Evolutionary conservation across 2,113 vertebrate genomes (phyloP), one percentile per base, ranked within the genome.

Genomic region (Nycticebus coucang): DNA sequence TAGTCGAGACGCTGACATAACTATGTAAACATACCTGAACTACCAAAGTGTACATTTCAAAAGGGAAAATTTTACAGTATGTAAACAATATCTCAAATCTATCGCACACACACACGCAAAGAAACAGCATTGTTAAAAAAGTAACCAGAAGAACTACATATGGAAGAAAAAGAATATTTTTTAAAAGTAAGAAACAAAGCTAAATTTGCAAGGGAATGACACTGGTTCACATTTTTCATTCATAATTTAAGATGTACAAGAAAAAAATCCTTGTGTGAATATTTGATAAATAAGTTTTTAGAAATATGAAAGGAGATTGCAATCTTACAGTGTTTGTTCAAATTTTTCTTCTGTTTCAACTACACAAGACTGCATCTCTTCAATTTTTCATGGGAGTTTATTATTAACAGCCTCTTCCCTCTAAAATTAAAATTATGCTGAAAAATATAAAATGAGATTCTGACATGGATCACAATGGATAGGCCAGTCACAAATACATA

Each of bases 331-430:
- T 93, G 88, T 98, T 97, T 97, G 98, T 98, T 98, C 96, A 97
- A 98, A 97, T 98, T 98, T 98, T 97, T 98, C 98, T 98, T 98
- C 98, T 98, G 98, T 98, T 98, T 95, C 94, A 98, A 98, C 97
- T 98, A 97, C 96, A 97, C 87, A 98, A 98, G 97, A 91, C 97
- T 97, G 89, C 91, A 86, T 98, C 97, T 98, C 98, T 98, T 98
- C 98, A 98, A 98, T 97, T 97, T 98, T 98, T 98, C 97, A 97
- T 98, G 96, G 78, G 97, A 98, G 97, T 98, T 98, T 98, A 97
- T 98, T 98, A 98, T 98, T 98, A 98, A 98, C 96, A 98, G 90
- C 95, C 89, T 98, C 95, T 98, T 98, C 94, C 98, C 97, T 97
- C 96, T 98, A 96, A 97, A 98, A 98, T 98, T 98, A 98, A 98